These are phyloP conservation scores for Hiodon tergisus DNA, from an alignment of 2,113 vertebrate species.

Conservation along the genomic window DNA sequence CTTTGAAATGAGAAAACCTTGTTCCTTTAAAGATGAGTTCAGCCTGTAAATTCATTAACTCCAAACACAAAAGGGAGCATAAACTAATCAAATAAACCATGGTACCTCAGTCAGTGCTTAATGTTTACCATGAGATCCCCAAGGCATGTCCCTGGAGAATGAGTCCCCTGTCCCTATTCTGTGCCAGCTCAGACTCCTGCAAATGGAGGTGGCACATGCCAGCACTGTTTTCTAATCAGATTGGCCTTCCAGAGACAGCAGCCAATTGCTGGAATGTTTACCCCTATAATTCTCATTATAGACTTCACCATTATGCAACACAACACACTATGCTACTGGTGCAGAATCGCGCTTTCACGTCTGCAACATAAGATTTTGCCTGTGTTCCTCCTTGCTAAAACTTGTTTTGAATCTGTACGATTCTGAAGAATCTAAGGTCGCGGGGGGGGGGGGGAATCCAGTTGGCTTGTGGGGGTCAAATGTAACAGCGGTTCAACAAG, in stretches of 20 bases:
- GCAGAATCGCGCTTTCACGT: background rate
- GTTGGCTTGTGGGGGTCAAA: background rate
- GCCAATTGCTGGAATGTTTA: background rate
- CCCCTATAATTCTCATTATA: background rate
- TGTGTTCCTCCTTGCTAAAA: background rate
- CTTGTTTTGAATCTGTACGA: background rate
- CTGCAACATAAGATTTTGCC: background rate
- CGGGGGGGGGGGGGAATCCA: background rate
- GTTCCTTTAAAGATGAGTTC: slow-evolving; percentile 21
- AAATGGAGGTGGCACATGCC: background rate
- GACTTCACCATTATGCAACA: background rate
- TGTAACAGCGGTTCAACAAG: no score
- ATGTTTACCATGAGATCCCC: slow-evolving; percentile 5
- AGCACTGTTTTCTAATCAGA: background rate
- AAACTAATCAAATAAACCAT: slow-evolving; percentile 8
- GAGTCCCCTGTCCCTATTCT: background rate
- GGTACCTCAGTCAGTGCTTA: slow-evolving; percentile 8
- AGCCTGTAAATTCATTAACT: slow-evolving; percentile 18
- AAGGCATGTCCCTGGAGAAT: background rate
- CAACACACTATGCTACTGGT: background rate
- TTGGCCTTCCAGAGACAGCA: background rate
- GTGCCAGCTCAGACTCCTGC: background rate
- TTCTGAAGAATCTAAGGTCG: background rate
- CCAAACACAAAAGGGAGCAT: slow-evolving; percentile 12
- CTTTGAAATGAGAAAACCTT: slow-evolving; percentile 7